Evolutionary conservation across 2,797 vertebrate genomes (phyloP).

Genomic region (Sitta carolinensis): DNA sequence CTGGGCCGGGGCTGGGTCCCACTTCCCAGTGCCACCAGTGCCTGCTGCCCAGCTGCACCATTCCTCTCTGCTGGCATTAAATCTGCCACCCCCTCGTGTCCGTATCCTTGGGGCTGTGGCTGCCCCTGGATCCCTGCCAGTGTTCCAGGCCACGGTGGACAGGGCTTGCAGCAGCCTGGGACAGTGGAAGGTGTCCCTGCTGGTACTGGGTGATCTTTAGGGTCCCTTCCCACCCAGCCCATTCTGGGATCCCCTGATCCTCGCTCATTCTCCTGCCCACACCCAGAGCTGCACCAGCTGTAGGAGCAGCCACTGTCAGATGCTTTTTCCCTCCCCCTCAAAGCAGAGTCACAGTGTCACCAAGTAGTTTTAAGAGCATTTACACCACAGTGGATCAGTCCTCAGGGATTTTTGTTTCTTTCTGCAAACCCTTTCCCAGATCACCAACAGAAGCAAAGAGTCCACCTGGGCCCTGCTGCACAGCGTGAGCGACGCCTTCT

Average conservation of each 20-base stretch:
- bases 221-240: not conserved
- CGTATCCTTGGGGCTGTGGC: rapidly evolving
- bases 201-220: not conserved
- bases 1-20: rapidly evolving
- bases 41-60: rapidly evolving
- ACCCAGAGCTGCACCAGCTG: not conserved
- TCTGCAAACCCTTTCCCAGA: constrained; percentile 72
- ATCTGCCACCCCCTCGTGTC: rapidly evolving
- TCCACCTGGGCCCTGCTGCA: constrained; percentile 86
- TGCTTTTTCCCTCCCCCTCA: not conserved
- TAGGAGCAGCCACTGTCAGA: not conserved
- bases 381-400: not conserved
- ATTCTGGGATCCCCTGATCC: not conserved
- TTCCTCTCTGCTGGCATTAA: not conserved
- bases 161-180: not conserved
- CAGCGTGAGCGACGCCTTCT: constrained; percentile 92
- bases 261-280: rapidly evolving
- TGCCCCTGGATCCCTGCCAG: not conserved
- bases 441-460: constrained; percentile 89
- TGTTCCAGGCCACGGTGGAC: not conserved
- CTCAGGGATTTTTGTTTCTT: not conserved
- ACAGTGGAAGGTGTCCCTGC: not conserved
- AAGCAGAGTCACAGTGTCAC: not conserved
- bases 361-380: not conserved
- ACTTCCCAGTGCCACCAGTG: not conserved